Evolutionary conservation across 2,113 vertebrate species (phyloP).

Genomic region (Donacobius atricapilla): DNA sequence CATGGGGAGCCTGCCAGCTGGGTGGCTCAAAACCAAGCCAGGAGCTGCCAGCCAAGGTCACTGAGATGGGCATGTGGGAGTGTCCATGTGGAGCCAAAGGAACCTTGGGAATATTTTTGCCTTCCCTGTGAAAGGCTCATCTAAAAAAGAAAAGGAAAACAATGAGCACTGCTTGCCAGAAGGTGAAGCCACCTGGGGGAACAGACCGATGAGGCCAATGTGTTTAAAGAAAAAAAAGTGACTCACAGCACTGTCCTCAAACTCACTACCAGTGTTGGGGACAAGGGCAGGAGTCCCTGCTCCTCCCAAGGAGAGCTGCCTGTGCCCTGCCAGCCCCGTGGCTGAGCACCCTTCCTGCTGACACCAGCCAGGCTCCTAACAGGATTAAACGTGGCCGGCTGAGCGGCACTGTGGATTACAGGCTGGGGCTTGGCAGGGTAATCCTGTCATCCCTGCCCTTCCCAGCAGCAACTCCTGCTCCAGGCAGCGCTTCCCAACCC

Average conservation of each 20-base stretch:
- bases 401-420: background rate
- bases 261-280: fast-evolving
- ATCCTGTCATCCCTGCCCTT: slow-evolving; percentile 54
- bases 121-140: background rate
- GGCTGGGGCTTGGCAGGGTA: background rate
- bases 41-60: background rate
- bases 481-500: fast-evolving
- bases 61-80: fast-evolving
- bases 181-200: background rate
- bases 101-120: background rate
- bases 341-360: background rate
- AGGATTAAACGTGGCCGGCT: background rate
- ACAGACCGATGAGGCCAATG: fast-evolving
- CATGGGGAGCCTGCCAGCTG: fast-evolving
- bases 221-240: background rate
- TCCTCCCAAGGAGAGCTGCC: background rate
- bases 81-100: background rate
- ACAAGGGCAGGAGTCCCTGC: background rate
- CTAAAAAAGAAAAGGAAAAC: background rate
- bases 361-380: background rate
- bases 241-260: background rate
- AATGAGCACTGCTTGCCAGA: background rate
- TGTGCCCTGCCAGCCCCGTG: fast-evolving
- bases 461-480: background rate
- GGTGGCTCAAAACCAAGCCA: fast-evolving